Evolutionary conservation across 2,888 invertebrate species (phyloP).

Genomic region (Tipula unca): DNA sequence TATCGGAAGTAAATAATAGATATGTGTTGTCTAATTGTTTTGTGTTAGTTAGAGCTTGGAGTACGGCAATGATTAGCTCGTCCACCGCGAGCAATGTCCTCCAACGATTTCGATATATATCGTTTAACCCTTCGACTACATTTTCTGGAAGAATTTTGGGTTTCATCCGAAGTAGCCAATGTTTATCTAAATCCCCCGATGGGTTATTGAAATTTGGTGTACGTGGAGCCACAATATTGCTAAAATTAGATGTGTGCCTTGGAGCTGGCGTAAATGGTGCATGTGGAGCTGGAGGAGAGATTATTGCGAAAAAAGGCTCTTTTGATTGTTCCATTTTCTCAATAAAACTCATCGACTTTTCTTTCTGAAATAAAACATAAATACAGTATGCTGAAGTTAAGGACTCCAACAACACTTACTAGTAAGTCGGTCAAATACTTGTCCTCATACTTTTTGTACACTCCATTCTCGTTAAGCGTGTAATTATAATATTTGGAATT

Average conservation of each 20-base stretch:
- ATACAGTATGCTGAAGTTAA: constrained; percentile 15
- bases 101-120: constrained; percentile 65
- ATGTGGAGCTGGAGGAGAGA: constrained; percentile 84
- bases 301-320: constrained; percentile 68
- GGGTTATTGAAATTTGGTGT: constrained; percentile 59
- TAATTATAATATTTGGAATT: constrained; percentile 93
- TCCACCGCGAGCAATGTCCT: constrained; percentile 78
- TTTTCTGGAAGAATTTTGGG: constrained; percentile 54
- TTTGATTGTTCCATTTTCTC: constrained; percentile 21
- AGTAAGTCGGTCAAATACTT: constrained; percentile 81
- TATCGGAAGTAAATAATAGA: constrained; percentile 78
- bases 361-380: constrained; percentile 38
- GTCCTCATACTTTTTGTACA: constrained; percentile 51
- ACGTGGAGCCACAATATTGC: constrained; percentile 51
- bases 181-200: constrained; percentile 52
- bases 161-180: constrained; percentile 71
- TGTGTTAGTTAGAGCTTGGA: not conserved
- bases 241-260: constrained; percentile 56
- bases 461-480: constrained; percentile 72
- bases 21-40: constrained; percentile 62
- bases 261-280: constrained; percentile 76
- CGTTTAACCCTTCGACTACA: constrained; percentile 55
- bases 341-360: constrained; percentile 44
- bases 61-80: constrained; percentile 55
- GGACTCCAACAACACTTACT: no score